phyloP scores from a whole-genome alignment of 2,797 vertebrate genomes.

The Mormyrops attenuatus region DNA sequence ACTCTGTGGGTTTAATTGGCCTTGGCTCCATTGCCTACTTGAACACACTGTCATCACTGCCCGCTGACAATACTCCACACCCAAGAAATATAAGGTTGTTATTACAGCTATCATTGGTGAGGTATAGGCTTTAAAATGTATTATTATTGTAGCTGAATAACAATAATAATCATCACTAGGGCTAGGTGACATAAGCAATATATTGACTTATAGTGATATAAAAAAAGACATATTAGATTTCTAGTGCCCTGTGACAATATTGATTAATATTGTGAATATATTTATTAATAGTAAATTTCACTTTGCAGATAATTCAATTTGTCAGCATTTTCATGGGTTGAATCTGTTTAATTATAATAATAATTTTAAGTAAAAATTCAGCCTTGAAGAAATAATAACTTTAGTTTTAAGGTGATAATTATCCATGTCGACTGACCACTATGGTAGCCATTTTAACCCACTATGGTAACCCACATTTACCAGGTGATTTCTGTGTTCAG shows the following conservation, averaged over 20 bases:
- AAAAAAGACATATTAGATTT: neutral
- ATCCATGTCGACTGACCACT: neutral
- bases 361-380: neutral
- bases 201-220: neutral
- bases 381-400: neutral
- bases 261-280: no score
- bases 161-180: neutral
- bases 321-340: neutral
- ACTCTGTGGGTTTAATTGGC: slow-evolving; percentile 20
- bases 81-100: neutral
- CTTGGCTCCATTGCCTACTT: slow-evolving; percentile 37
- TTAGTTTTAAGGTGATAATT: neutral
- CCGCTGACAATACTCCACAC: slow-evolving; percentile 22
- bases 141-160: neutral
- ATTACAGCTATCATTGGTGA: neutral
- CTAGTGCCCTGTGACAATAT: neutral
- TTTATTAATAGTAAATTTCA: neutral
- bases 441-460: neutral
- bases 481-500: neutral
- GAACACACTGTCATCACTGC: neutral
- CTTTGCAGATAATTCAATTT: neutral
- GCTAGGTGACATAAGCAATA: neutral
- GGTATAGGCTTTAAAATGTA: neutral
- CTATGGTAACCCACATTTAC: neutral
- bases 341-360: neutral